Evolutionary conservation across 2,888 invertebrate species (phyloP), one percentile per base, ranked within the genome.

Genomic region (Abrostola tripartita): DNA sequence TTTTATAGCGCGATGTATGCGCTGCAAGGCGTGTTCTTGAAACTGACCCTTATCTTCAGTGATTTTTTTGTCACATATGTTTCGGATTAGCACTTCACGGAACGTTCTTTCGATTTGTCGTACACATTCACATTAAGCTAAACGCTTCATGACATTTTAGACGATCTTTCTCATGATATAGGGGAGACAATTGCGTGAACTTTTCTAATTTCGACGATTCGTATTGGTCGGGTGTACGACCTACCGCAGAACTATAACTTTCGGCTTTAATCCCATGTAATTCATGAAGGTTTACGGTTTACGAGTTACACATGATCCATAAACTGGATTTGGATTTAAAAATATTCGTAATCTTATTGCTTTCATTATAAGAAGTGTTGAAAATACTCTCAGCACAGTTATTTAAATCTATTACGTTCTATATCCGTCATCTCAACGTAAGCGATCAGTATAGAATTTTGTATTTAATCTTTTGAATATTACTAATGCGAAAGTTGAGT

Each of bases 41-140:
- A 93, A 93, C 88, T 90, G 92, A 92, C 90, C 91, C 91, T 92
- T 92, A 93, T 93, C 92, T 91, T 86, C 73, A 83, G 85, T 85
- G 76, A 83, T 89, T 92, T 92, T 92, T 92, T 90, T 86, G 89
- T 89, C 90, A 81, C 93, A 94, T 84, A 90, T 94, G 93, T 92
- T 93, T 90, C 83, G 92, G 93, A 94, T 94, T 94, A 93, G 91
- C 92, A 89, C 88, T 93, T 92, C 93, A 93, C 86, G 84, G 93
- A 93, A 93, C 84, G 88, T 83, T 82, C 79, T 79, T 86, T 81
- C 85, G 86, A 86, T 88, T 88, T 86, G 87, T 86, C 81, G 81
- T 81, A 79, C 69, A 70, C 70, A 68, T 68, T 74, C 70, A 73
- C 72, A 67, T 66, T 68, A 71, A 68, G 69, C 52, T 73, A 61